A percentile compares a stretch with the other conserved stretches of the same genome.
phyloP scores from a whole-genome alignment of 2,113 vertebrate species.

The Lophura nycthemera region DNA sequence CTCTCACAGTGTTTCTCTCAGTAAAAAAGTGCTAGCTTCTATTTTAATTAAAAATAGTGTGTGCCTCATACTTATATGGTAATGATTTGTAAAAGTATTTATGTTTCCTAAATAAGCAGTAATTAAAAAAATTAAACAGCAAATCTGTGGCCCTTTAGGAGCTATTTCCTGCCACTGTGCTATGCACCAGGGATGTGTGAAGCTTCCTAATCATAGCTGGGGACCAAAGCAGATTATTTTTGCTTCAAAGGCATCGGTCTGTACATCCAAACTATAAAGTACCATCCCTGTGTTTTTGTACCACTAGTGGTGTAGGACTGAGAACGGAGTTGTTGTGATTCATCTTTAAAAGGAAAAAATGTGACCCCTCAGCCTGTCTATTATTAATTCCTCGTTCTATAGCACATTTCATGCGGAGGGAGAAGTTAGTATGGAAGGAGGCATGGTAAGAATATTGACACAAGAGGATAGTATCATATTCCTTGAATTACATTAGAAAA shows the following conservation, averaged over 20 bases:
- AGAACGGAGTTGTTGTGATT: neutral
- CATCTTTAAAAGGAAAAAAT: too few species aligned
- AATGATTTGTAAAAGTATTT: conserved; percentile 70
- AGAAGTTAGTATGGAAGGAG: neutral
- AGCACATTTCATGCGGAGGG: neutral
- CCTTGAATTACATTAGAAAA: neutral
- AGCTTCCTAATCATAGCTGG: conserved; percentile 52
- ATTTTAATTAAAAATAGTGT: conserved; percentile 56
- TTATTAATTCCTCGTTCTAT: neutral
- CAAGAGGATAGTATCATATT: neutral
- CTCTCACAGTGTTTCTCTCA: neutral
- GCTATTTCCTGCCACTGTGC: conserved; percentile 52
- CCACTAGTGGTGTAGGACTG: neutral
- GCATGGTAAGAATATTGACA: neutral
- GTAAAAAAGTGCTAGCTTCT: conserved; percentile 27
- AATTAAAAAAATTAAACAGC: conserved; percentile 66
- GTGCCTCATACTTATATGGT: conserved; percentile 13
- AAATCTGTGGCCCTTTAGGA: conserved; percentile 58
- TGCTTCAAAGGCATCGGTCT: neutral
- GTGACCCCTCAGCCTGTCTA: neutral
- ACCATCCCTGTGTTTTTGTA: neutral
- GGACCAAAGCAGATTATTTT: conserved; percentile 51
- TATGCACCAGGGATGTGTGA: conserved; percentile 32
- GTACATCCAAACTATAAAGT: neutral
- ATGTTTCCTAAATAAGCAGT: conserved; percentile 68